A percentile compares a stretch with the other conserved stretches of the same genome.
Evolutionary conservation across 2,797 vertebrate genomes (phyloP).

Genomic region (Pangasius macronema): DNA sequence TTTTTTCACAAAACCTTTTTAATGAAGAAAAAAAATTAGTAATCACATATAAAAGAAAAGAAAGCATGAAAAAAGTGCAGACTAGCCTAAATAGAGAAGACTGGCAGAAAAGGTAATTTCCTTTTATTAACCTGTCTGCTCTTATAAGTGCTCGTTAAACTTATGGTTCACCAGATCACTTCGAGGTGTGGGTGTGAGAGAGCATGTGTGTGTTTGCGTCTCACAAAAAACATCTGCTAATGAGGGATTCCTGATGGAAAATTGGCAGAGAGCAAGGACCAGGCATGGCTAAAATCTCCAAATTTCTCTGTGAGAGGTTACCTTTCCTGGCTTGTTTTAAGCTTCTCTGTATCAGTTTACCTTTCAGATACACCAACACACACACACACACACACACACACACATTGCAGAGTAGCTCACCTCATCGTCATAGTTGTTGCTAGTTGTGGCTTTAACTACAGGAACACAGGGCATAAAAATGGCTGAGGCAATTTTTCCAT

Average conservation of each 20-base stretch:
- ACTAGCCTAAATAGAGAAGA: slow-evolving; percentile 70
- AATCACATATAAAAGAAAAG: slow-evolving; percentile 73
- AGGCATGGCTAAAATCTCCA: slow-evolving; percentile 46
- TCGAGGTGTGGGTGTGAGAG: slow-evolving; percentile 62
- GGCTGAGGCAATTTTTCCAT: slow-evolving; percentile 57
- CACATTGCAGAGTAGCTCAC: slow-evolving; percentile 31
- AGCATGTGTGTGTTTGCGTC: slow-evolving; percentile 53
- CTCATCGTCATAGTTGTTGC: slow-evolving; percentile 34
- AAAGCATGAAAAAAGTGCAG: slow-evolving; percentile 74
- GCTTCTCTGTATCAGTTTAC: slow-evolving; percentile 46
- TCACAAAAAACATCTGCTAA: slow-evolving; percentile 82
- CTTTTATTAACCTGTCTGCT: slow-evolving; percentile 90
- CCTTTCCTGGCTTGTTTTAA: slow-evolving; percentile 47
- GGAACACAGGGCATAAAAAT: slow-evolving; percentile 54
- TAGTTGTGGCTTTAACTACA: slow-evolving; percentile 50
- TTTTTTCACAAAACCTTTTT: not conserved
- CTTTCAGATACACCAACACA: slow-evolving; percentile 56
- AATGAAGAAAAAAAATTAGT: not conserved
- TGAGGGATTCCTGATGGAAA: slow-evolving; percentile 78
- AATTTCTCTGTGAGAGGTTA: slow-evolving; percentile 47
- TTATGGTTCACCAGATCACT: slow-evolving; percentile 80
- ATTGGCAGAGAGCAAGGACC: slow-evolving; percentile 48
- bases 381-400: not conserved
- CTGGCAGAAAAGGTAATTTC: slow-evolving; percentile 85
- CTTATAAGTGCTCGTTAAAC: slow-evolving; percentile 87